Conservation (phyloP, 2,888 invertebrate species). For the Vanessa cardui region DNA sequence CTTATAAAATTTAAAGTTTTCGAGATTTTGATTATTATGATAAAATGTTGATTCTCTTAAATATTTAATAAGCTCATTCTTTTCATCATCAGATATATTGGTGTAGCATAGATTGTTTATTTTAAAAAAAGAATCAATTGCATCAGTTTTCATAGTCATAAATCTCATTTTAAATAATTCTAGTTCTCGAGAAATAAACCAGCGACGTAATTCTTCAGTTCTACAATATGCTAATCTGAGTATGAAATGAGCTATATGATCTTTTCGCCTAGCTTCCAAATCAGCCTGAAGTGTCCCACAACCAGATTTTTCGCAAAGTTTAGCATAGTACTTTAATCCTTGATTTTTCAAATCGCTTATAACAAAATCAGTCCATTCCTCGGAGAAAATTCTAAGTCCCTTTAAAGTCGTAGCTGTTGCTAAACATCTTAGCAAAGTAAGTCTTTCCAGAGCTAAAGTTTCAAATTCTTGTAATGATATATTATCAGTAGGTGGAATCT, state of each 20-base stretch:
- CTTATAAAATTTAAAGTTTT: constrained; percentile 88
- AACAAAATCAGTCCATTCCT: constrained; percentile 87
- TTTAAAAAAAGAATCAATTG: constrained; percentile 86
- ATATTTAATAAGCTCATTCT: constrained; percentile 82
- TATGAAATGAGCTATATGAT: constrained; percentile 97
- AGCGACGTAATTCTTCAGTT: constrained; percentile 91
- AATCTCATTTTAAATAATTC: constrained; percentile 94
- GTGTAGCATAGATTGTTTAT: constrained; percentile 86
- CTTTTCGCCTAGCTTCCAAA: constrained; percentile 86
- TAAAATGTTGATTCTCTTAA: constrained; percentile 85
- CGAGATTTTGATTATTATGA: constrained; percentile 81
- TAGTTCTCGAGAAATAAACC: constrained; percentile 94
- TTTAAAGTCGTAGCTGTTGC: constrained; percentile 87
- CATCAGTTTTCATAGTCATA: constrained; percentile 83
- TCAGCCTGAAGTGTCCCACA: constrained; percentile 83
- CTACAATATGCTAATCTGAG: constrained; percentile 95
- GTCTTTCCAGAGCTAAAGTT: constrained; percentile 91
- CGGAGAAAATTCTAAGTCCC: constrained; percentile 83
- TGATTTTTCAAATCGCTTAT: constrained; percentile 85
- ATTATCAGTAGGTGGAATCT: constrained; percentile 87
- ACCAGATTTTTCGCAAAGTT: constrained; percentile 82
- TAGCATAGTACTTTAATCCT: constrained; percentile 85
- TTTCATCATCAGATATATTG: constrained; percentile 87
- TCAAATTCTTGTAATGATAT: constrained; percentile 93
- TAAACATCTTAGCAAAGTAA: constrained; percentile 89